Conservation (phyloP, 2,797 vertebrate genomes). For the Lithobates sylvaticus region DNA sequence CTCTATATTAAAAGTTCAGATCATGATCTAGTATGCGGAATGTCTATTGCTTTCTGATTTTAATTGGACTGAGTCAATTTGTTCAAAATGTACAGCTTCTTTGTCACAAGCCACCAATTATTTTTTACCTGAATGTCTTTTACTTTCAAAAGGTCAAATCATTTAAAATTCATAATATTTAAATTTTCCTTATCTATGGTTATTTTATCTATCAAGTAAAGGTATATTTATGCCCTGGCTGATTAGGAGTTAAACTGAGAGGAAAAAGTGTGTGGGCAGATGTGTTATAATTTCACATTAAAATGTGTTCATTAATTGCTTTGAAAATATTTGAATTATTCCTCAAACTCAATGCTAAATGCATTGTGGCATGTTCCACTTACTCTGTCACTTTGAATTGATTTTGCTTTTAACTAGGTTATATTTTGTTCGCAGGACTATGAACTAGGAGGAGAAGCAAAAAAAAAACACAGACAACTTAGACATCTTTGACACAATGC, state of each 20-base stretch:
- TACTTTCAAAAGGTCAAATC: constrained; percentile 51
- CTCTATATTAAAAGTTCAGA: constrained; percentile 52
- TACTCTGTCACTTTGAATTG: constrained; percentile 22
- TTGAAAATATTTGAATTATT: constrained; percentile 30
- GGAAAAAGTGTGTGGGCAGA: constrained; percentile 8
- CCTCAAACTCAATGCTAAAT: constrained; percentile 32
- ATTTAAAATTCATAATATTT: constrained; percentile 56
- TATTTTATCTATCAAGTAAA: constrained; percentile 29
- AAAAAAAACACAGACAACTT: not conserved
- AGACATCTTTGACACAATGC: not conserved
- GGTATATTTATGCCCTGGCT: constrained; percentile 32
- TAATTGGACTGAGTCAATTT: constrained; percentile 56
- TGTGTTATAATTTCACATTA: constrained; percentile 31
- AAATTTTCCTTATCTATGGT: constrained; percentile 35
- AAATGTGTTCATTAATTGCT: constrained; percentile 46
- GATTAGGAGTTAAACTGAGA: constrained; percentile 11
- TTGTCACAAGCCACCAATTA: constrained; percentile 60
- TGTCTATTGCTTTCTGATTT: constrained; percentile 56
- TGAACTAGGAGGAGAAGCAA: constrained; percentile 9
- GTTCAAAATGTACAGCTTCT: constrained; percentile 48
- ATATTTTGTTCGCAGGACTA: not conserved
- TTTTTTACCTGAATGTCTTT: constrained; percentile 54
- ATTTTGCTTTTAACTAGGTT: constrained; percentile 36
- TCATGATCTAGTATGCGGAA: constrained; percentile 52
- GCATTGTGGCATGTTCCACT: constrained; percentile 17